Conservation (phyloP, 2,113 vertebrate genomes). For the Tinamus guttatus region DNA sequence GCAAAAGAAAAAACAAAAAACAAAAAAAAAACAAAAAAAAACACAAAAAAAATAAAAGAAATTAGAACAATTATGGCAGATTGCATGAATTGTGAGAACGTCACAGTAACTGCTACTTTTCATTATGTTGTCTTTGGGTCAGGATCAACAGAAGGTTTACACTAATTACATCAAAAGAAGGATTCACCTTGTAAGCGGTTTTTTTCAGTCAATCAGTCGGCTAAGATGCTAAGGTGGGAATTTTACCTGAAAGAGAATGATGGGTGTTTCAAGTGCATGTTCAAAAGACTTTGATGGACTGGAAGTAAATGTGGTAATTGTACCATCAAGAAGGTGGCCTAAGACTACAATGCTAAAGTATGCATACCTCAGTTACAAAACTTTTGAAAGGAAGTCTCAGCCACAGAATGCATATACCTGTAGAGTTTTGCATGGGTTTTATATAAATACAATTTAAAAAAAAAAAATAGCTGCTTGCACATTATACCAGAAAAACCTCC, state of each 20-base stretch:
- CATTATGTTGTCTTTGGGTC: constrained; percentile 92
- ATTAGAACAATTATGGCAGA: constrained; percentile 95
- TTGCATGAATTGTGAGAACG: constrained; percentile 93
- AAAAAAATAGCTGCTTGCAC: constrained; percentile 99
- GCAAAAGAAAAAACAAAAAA: constrained; percentile 85
- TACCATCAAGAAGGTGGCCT: constrained; percentile 91
- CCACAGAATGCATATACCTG: constrained; percentile 99
- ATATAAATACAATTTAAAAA: constrained; percentile 98
- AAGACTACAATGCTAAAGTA: constrained; percentile 94
- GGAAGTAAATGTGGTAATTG: constrained; percentile 88
- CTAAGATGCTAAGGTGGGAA: constrained; percentile 89
- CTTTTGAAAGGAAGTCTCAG: constrained; percentile 97
- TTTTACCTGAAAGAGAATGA: constrained; percentile 90
- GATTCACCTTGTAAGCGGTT: constrained; percentile 89
- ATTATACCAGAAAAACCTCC: constrained; percentile 99
- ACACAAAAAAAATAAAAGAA: constrained; percentile 79
- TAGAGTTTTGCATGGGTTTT: constrained; percentile 99
- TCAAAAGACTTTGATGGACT: constrained; percentile 94
- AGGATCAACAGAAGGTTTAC: constrained; percentile 87
- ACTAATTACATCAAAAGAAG: constrained; percentile 86
- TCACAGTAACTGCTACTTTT: constrained; percentile 93
- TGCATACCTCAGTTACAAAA: constrained; percentile 99
- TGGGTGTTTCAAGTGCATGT: constrained; percentile 93
- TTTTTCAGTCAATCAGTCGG: constrained; percentile 83
- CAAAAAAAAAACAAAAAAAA: constrained; percentile 83